phyloP scores from a whole-genome alignment of 2,888 invertebrate genomes.

The Drepanosiphum platanoidis region DNA sequence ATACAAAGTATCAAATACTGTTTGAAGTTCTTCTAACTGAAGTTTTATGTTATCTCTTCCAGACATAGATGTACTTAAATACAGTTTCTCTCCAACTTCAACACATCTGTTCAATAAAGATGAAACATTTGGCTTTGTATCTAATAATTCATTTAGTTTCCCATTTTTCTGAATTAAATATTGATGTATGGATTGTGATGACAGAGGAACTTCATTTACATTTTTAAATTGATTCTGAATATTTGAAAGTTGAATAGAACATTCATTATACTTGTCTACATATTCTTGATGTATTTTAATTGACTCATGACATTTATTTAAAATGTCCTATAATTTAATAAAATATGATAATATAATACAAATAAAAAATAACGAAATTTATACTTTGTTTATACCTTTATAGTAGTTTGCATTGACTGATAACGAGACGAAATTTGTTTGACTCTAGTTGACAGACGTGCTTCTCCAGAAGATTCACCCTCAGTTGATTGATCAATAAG shows the following conservation, averaged over 20 bases:
- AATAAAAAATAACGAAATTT: background rate
- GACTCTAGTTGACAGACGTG: slow-evolving; percentile 85
- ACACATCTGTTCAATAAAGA: slow-evolving; percentile 83
- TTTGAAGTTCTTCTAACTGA: slow-evolving; percentile 85
- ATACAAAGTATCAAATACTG: slow-evolving; percentile 82
- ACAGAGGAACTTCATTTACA: slow-evolving; percentile 59
- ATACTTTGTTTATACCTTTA: slow-evolving; percentile 71
- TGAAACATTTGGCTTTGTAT: slow-evolving; percentile 80
- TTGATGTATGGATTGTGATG: slow-evolving; percentile 61
- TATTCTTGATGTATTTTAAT: slow-evolving; percentile 82
- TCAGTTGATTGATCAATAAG: slow-evolving; percentile 87
- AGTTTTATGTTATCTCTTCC: slow-evolving; percentile 86
- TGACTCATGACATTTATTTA: slow-evolving; percentile 91
- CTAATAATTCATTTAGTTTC: slow-evolving; percentile 77
- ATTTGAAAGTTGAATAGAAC: slow-evolving; percentile 81
- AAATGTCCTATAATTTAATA: slow-evolving; percentile 75
- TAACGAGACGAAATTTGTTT: slow-evolving; percentile 91
- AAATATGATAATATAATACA: background rate
- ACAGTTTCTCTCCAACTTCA: slow-evolving; percentile 88
- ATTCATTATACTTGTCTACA: slow-evolving; percentile 85
- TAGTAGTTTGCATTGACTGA: slow-evolving; percentile 87
- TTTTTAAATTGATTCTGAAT: slow-evolving; percentile 78
- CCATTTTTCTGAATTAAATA: slow-evolving; percentile 77
- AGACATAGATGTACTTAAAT: slow-evolving; percentile 84
- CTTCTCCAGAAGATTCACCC: slow-evolving; percentile 78